Conservation (phyloP, 2,888 invertebrate genomes). For the Xestia rhomboidea region DNA sequence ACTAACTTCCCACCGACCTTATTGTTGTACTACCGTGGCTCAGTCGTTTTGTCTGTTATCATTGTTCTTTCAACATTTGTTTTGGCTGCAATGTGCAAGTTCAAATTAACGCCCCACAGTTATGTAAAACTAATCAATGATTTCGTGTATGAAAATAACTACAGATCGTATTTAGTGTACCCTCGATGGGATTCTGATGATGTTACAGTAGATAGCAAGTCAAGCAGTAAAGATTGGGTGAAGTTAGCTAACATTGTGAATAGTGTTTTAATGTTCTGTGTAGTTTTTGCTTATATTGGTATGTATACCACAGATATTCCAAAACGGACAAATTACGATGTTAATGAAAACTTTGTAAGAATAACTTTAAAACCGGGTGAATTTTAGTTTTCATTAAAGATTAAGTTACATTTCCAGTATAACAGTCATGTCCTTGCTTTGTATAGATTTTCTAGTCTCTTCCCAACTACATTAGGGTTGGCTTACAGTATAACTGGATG, state of each 20-base stretch:
- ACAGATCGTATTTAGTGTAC: conserved; percentile 62
- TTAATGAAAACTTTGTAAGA: not conserved
- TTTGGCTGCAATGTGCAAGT: conserved; percentile 65
- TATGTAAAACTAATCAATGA: conserved; percentile 67
- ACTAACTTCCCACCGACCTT: conserved; percentile 66
- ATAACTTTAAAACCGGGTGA: not conserved
- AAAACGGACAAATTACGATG: conserved; percentile 25
- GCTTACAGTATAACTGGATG: too few species aligned
- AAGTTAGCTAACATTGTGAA: conserved; percentile 72
- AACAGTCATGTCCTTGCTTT: too few species aligned
- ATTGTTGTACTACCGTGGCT: conserved; percentile 72
- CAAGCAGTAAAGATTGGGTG: conserved; percentile 63
- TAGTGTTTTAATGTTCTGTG: conserved; percentile 58
- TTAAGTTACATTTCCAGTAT: too few species aligned
- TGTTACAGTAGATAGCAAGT: conserved; percentile 20
- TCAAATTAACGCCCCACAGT: conserved; percentile 49
- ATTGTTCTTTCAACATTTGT: conserved; percentile 65
- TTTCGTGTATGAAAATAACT: conserved; percentile 61
- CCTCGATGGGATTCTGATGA: conserved; percentile 66
- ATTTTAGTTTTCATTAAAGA: too few species aligned
- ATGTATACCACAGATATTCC: conserved; percentile 70
- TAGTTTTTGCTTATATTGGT: conserved; percentile 65
- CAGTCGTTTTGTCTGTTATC: conserved; percentile 65
- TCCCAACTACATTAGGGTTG: too few species aligned
- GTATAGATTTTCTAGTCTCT: too few species aligned